Evolutionary conservation across 2,113 vertebrate species (phyloP).

Genomic region (Fukomys damarensis): DNA sequence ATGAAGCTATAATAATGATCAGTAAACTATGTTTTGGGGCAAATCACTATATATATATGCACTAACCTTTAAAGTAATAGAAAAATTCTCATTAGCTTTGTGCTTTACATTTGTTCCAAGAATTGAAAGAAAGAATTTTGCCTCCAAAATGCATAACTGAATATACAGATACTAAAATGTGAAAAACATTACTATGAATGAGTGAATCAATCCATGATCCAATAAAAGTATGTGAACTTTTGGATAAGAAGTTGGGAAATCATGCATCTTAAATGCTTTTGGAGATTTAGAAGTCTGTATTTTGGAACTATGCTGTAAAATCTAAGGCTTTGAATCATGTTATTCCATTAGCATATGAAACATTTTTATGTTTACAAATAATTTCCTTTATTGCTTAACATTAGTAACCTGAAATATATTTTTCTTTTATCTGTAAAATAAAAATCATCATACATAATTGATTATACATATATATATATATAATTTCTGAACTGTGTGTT

Average conservation of each 20-base stretch:
- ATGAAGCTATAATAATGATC: not conserved
- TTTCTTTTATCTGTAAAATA: constrained; percentile 11
- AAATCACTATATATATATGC: not conserved
- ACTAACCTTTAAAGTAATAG: not conserved
- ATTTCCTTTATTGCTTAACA: constrained; percentile 47
- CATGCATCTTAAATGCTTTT: constrained; percentile 9
- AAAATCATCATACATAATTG: not conserved
- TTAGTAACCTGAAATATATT: not conserved
- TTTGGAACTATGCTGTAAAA: not conserved
- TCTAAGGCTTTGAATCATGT: constrained; percentile 13
- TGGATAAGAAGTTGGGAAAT: not conserved
- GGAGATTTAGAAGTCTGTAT: not conserved
- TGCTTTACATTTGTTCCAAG: not conserved
- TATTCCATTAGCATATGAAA: not conserved
- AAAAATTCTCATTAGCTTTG: not conserved
- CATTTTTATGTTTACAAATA: constrained; percentile 50
- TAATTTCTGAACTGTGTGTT: too few relatives aligned
- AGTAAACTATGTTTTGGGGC: not conserved
- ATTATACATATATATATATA: too few relatives aligned
- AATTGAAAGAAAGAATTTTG: not conserved
- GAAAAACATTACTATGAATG: not conserved
- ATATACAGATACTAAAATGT: not conserved
- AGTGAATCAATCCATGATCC: not conserved
- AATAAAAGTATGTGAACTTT: not conserved
- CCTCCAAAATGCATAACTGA: not conserved